Evolutionary conservation across 2,888 invertebrate species (phyloP).

Genomic region (Oligia strigilis): DNA sequence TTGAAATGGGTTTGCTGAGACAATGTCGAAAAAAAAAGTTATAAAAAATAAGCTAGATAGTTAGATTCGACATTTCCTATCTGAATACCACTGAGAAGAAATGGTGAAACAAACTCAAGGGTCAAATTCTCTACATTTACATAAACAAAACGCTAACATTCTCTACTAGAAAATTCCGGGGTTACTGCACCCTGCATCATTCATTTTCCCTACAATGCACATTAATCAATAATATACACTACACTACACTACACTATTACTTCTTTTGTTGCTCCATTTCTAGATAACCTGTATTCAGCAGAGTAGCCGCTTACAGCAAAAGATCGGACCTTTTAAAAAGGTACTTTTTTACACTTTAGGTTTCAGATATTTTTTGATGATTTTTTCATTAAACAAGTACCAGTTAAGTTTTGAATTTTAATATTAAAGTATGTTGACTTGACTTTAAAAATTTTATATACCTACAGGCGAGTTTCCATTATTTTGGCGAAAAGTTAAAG

Average conservation of each 20-base stretch:
- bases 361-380: slow-evolving; percentile 11
- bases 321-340: neutral
- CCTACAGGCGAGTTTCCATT: neutral
- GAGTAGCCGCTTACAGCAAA: neutral
- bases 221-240: neutral
- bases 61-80: too few relatives aligned
- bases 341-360: neutral
- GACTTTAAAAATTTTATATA: neutral
- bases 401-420: slow-evolving; percentile 1
- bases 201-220: neutral
- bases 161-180: neutral
- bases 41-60: neutral
- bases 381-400: neutral
- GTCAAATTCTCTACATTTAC: too few relatives aligned
- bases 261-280: slow-evolving; percentile 7
- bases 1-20: too few relatives aligned
- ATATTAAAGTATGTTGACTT: neutral
- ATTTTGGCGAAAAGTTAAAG: neutral
- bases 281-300: neutral
- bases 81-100: too few relatives aligned
- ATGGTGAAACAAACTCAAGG: too few relatives aligned
- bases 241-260: neutral
- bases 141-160: neutral
- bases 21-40: neutral
- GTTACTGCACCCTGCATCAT: slow-evolving; percentile 1